phyloP scores from a whole-genome alignment of 2,888 invertebrate genomes.

The Laothoe populi region DNA sequence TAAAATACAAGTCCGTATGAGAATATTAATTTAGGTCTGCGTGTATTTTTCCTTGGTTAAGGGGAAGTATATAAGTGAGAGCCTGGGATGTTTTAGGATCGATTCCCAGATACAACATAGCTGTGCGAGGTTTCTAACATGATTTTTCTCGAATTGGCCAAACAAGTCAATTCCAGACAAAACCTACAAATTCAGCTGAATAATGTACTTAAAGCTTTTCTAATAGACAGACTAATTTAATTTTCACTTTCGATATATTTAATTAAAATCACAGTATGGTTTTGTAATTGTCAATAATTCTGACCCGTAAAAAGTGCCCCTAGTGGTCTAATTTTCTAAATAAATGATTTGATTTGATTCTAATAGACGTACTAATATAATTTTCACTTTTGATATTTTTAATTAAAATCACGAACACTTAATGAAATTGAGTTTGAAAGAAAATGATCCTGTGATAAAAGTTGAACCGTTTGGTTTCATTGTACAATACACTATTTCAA shows the following conservation, averaged over 20 bases:
- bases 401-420: conserved; percentile 34
- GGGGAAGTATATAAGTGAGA: background rate
- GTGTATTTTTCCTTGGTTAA: background rate
- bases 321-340: too few species aligned
- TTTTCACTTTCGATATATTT: too few species aligned
- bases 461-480: conserved; percentile 12
- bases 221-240: background rate
- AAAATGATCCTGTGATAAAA: conserved; percentile 28
- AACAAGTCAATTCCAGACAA: too few species aligned
- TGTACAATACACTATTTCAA: conserved; percentile 28
- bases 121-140: background rate
- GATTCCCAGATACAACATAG: background rate
- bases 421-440: conserved; percentile 35
- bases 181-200: too few species aligned
- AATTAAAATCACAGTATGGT: too few species aligned
- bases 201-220: background rate
- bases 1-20: conserved; percentile 20
- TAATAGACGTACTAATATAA: too few species aligned
- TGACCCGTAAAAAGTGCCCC: too few species aligned
- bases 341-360: too few species aligned
- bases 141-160: too few species aligned
- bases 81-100: background rate
- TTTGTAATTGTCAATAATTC: too few species aligned
- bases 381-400: conserved; percentile 4
- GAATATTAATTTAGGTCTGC: conserved; percentile 23